Evolutionary conservation across 2,888 invertebrate species (phyloP), one percentile per base, ranked within the genome.

Genomic region (Plemyria rubiginata): DNA sequence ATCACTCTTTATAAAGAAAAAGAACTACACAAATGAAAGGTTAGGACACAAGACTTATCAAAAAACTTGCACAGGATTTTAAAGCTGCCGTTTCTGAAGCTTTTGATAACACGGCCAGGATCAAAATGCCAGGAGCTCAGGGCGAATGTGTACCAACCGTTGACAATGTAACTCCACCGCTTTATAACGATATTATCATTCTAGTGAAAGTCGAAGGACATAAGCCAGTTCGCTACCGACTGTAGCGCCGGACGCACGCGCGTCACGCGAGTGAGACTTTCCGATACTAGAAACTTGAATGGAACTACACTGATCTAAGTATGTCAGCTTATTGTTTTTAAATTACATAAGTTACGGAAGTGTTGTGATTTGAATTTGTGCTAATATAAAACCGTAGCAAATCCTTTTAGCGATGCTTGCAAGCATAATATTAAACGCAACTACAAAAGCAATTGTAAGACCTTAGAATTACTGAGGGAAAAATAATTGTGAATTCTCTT

Each of bases 151-250:
- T n/a, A 56, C 16, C 0, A 41, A 7, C 9, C 16, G 13, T 49
- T 53, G 55, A 56, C 74, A 60, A 60, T 69, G 64, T 6, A 65
- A 75, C 59, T 68, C 58, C 56, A 71, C 65, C 65, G 78, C 68
- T 56, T 78, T 77, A 76, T 78, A 80, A 54, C 71, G 57, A 59
- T 78, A 83, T 82, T 82, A 85, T 85, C 80, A 80, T 79, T 78
- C 76, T 73, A 89, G 89, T 90, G 89, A 90, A 90, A 90, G 89
- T 88, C 83, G 89, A 88, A 89, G 90, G 90, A 88, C 90, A 82
- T 78, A 50, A 58, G 73, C 62, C 84, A 88, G 89, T 88, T 79
- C 78, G 80, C 75, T 77, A 72, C 73, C 78, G 79, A 82, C 79
- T 74, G 73, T 70, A 64, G 71, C 68, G 51, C 62, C 54, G 74